Percentiles rank a stretch among this genome's conserved stretches.
Evolutionary conservation across 2,113 vertebrate species (phyloP).

Genomic region (Podocnemis expansa): DNA sequence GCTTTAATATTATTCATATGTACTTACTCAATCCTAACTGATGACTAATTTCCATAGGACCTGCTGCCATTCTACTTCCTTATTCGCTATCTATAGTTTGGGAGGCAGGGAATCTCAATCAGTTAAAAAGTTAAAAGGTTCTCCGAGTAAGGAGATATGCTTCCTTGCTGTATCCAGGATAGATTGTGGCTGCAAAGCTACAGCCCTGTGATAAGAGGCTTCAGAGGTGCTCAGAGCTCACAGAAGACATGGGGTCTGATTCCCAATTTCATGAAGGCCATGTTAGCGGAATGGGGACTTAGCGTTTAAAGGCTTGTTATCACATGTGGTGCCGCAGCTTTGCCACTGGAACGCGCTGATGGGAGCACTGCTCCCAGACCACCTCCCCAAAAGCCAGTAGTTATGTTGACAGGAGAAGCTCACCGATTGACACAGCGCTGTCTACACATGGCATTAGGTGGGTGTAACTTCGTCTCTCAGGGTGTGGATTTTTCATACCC

Average conservation of each 20-base stretch:
- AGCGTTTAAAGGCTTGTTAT: background rate
- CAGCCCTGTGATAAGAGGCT: background rate
- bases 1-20: constrained; percentile 42
- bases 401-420: background rate
- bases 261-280: background rate
- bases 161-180: background rate
- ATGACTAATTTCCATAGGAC: constrained; percentile 60
- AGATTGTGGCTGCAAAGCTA: background rate
- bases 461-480: fast-evolving
- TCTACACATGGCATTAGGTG: background rate
- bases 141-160: background rate
- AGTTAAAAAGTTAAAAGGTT: background rate
- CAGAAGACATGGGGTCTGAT: background rate
- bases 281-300: background rate
- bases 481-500: background rate
- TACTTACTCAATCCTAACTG: constrained; percentile 34
- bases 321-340: background rate
- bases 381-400: background rate
- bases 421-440: background rate
- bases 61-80: constrained; percentile 20
- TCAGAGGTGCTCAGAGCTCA: background rate
- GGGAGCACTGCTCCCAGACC: background rate
- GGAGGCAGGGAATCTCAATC: background rate
- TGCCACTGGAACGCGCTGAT: background rate
- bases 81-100: constrained; percentile 20